Percentiles rank a stretch among this genome's conserved stretches.
phyloP scores from a whole-genome alignment of 2,113 vertebrate species.

The Elaphurus davidianus region DNA sequence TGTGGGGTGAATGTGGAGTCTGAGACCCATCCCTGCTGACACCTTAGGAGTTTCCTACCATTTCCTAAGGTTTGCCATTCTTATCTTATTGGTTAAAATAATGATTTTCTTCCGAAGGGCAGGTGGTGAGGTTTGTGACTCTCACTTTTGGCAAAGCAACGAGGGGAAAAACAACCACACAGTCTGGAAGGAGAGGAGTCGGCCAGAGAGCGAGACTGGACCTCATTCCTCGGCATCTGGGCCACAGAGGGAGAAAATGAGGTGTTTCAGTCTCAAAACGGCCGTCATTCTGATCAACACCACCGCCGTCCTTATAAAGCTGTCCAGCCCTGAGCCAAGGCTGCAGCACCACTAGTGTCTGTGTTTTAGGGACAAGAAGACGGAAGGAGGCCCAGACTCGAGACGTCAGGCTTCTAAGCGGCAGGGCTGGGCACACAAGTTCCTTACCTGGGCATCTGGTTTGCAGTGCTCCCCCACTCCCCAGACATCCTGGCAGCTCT shows the following conservation, averaged over 20 bases:
- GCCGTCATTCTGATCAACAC: rapidly evolving
- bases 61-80: not conserved
- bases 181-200: not conserved
- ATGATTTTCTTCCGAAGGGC: not conserved
- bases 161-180: not conserved
- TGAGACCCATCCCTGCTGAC: not conserved
- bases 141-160: not conserved
- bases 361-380: not conserved
- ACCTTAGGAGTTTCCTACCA: not conserved
- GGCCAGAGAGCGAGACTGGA: not conserved
- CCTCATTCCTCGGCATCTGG: not conserved
- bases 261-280: not conserved
- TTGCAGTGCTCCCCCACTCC: not conserved
- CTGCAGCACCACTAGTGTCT: rapidly evolving
- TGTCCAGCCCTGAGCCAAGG: not conserved
- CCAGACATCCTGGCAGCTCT: rapidly evolving
- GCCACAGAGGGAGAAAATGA: not conserved
- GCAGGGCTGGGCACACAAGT: not conserved
- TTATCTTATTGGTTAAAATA: not conserved
- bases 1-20: rapidly evolving
- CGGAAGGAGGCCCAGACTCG: not conserved
- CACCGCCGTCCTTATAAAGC: rapidly evolving
- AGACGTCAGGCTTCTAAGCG: rapidly evolving
- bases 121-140: not conserved
- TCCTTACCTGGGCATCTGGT: not conserved